Evolutionary conservation across 2,888 invertebrate genomes (phyloP), one percentile per base, ranked within the genome.

Genomic region (Melitaea athalia): DNA sequence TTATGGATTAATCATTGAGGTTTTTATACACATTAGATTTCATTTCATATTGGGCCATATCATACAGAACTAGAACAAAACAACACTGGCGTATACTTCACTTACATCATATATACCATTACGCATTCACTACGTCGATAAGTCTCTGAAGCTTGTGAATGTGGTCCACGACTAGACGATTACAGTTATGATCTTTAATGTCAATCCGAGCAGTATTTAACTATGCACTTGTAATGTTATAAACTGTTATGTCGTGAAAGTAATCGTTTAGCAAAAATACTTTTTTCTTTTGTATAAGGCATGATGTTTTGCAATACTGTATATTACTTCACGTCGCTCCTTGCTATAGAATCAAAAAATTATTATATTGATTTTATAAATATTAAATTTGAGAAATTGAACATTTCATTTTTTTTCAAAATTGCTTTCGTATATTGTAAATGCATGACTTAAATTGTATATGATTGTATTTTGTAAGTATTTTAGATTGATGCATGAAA

Each of bases 31-130:
- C 85, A 86, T 86, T 91, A 91, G 91, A 80, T 86, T 75, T 86
- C 88, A 89, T 89, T 78, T 79, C 88, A 85, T 84, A 87, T 87
- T 85, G 84, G 85, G 88, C 88, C 87, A 84, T 82, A 77, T 85
- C 85, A 89, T 87, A 90, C 89, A 87, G 85, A 79, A 89, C 86
- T 87, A 85, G 86, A 80, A 91, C 92, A 91, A 82, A 65, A 84
- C 82, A 78, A 91, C 91, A 92, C 91, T 89, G 87, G 86, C 87
- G 89, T 88, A 87, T 88, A 89, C 91, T 90, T 91, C 90, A 92
- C 91, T 87, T 84, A 92, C 91, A 90, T 91, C 82, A 84, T 80
- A 87, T 78, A 70, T 84, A 87, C 86, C 89, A 87, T 88, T 75
- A 83, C 84, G 82, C 86, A 88, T 88, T 89, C 85, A 88, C 93